phyloP scores from a whole-genome alignment of 2,888 invertebrate species.

The Neoascia interrupta region DNA sequence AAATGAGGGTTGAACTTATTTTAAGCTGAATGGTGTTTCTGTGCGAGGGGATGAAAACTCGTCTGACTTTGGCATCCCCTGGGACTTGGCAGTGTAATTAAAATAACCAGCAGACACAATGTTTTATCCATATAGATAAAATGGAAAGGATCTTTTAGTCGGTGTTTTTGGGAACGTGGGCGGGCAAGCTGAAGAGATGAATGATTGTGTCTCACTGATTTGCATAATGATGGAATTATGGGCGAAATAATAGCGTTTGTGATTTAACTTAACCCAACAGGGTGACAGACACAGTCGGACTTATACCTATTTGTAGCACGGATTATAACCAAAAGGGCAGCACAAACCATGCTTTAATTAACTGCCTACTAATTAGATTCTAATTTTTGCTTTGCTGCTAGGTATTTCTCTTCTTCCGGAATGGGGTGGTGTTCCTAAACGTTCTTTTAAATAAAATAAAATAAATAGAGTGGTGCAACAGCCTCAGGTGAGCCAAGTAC shows the following conservation, averaged over 20 bases:
- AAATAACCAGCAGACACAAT: slow-evolving; percentile 17
- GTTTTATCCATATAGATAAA: too few relatives aligned
- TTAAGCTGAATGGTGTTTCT: slow-evolving; percentile 15
- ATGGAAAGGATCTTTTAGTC: slow-evolving; percentile 21
- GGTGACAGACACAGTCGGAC: too few relatives aligned
- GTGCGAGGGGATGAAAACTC: not conserved
- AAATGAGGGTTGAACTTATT: slow-evolving; percentile 32
- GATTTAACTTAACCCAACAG: slow-evolving; percentile 23
- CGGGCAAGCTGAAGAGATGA: slow-evolving; percentile 16
- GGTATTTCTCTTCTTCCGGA: too few relatives aligned
- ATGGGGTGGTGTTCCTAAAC: too few relatives aligned
- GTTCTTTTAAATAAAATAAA: too few relatives aligned
- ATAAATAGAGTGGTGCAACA: too few relatives aligned
- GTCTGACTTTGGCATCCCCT: slow-evolving; percentile 40
- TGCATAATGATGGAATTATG: slow-evolving; percentile 54
- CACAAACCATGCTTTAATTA: too few relatives aligned
- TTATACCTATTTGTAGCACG: too few relatives aligned
- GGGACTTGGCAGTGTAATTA: slow-evolving; percentile 48
- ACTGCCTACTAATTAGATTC: too few relatives aligned
- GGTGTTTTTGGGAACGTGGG: slow-evolving; percentile 26
- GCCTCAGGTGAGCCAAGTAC: too few relatives aligned
- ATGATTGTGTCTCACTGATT: slow-evolving; percentile 36
- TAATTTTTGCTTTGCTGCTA: too few relatives aligned
- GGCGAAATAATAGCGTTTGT: slow-evolving; percentile 39
- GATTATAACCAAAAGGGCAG: too few relatives aligned